Evolutionary conservation across 2,113 vertebrate genomes (phyloP), one percentile per base, ranked within the genome.

Genomic region (Vombatus ursinus): DNA sequence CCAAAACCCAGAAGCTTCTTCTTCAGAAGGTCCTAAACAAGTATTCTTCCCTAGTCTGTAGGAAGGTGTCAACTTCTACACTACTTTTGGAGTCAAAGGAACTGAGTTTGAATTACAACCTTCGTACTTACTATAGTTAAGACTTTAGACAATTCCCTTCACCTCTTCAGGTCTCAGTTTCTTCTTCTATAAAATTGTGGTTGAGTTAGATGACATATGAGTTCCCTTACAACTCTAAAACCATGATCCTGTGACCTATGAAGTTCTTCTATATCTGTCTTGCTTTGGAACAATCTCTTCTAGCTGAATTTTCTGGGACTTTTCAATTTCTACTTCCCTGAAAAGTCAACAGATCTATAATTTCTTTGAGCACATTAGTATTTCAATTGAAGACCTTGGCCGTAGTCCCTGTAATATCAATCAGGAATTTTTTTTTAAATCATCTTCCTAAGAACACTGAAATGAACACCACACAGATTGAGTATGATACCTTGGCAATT

Each of bases 351-450:
- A 93, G 49, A 57, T 8, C 48, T 61, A 52, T 1, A 0, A 68
- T 92, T 97, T 95, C 50, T 91, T 11, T 94, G 95, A 91, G 49
- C 37, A 94, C 48, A 8, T 91, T 47, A 90, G n/a, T 77, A 94
- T 37, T 12, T 26, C 19, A 94, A 47, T 50, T 96, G 92, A 52
- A 94, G n/a, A 52, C 3, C 1, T 94, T 44, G 53, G 51, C 93
- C 14, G 95, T 89, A 92, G 53, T 94, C 31, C 96, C 37, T 84
- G 6, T 94, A 93, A 94, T 28, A 2, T 44, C 16, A 84, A 44
- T 44, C 68, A 44, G 61, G 61, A 68, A 28, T 61, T n/a, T 84
- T 77, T 77, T 77, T 44, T 44, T 44, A 52, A 52, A n/a, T 84
- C 14, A 84, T 84, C 68, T 84, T 84, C n/a, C 37, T 44, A 84